These are phyloP conservation scores for Pollenia angustigena DNA, from an alignment of 2,888 invertebrate species.

Conservation along the genomic window DNA sequence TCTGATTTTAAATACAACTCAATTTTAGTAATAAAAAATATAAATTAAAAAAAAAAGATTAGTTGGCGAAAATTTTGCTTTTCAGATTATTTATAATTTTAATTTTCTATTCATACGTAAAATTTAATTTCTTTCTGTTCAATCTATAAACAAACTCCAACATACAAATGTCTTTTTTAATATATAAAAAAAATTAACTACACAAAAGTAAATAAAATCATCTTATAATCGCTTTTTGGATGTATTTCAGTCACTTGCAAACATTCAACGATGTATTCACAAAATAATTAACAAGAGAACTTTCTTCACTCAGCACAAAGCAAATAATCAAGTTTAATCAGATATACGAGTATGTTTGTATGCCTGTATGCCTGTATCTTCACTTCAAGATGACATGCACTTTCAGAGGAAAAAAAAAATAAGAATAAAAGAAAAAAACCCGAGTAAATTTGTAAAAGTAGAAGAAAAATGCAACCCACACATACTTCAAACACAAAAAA, in stretches of 20 bases:
- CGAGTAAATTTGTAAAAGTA: conserved; percentile 19
- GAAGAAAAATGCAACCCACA: conserved; percentile 10
- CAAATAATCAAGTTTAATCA: conserved; percentile 70
- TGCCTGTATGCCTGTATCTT: conserved; percentile 49
- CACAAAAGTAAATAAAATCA: conserved; percentile 32
- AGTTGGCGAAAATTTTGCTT: background rate
- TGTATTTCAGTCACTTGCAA: conserved; percentile 33
- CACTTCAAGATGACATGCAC: conserved; percentile 67
- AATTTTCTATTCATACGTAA: conserved; percentile 1
- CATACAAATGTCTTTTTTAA: background rate
- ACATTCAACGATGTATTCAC: conserved; percentile 51
- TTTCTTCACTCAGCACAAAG: conserved; percentile 50
- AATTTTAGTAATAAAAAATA: background rate
- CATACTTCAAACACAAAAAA: background rate
- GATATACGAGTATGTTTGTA: background rate
- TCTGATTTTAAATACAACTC: background rate
- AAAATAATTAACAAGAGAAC: conserved; percentile 51
- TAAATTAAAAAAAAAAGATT: too few species aligned
- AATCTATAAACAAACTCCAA: background rate
- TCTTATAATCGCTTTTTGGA: conserved; percentile 34
- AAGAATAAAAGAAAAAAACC: conserved; percentile 22
- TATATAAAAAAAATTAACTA: background rate
- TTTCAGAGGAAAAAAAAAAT: conserved; percentile 53
- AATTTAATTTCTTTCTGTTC: conserved; percentile 6
- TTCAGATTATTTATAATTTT: background rate